Evolutionary conservation across 23 tunicate species (phyloP).

Genomic region (Diplosoma virens): DNA sequence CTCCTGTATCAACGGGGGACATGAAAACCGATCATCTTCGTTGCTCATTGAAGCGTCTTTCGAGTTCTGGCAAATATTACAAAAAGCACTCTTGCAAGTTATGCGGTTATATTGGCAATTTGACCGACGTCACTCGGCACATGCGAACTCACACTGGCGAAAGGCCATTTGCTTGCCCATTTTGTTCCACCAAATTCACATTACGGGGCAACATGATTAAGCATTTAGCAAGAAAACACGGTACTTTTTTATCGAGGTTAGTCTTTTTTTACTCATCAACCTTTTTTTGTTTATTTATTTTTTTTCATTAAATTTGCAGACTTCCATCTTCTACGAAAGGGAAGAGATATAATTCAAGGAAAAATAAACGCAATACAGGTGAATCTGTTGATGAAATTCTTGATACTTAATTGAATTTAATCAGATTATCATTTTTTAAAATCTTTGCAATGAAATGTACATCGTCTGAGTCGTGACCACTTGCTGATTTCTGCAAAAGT

Average conservation of each 20-base stretch:
- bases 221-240: conserved; percentile 22
- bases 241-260: conserved; percentile 23
- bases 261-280: background rate
- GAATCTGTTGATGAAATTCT: no score
- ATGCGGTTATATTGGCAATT: conserved; percentile 15
- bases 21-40: no score
- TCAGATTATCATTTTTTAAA: no score
- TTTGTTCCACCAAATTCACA: background rate
- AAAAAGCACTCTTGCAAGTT: conserved; percentile 12
- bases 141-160: conserved; percentile 33
- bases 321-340: no score
- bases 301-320: background rate
- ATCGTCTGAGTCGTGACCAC: no score
- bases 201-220: conserved; percentile 26
- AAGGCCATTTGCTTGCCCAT: conserved; percentile 13
- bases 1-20: no score
- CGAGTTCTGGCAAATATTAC: background rate
- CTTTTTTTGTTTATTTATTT: background rate
- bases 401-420: no score
- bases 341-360: no score
- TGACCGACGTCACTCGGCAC: conserved; percentile 22
- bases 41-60: background rate
- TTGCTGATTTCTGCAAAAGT: no score
- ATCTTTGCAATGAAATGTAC: no score
- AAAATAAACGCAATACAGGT: no score